Evolutionary conservation across 2,888 invertebrate genomes (phyloP), one percentile per base, ranked within the genome.

Genomic region (Agonum fuliginosum): DNA sequence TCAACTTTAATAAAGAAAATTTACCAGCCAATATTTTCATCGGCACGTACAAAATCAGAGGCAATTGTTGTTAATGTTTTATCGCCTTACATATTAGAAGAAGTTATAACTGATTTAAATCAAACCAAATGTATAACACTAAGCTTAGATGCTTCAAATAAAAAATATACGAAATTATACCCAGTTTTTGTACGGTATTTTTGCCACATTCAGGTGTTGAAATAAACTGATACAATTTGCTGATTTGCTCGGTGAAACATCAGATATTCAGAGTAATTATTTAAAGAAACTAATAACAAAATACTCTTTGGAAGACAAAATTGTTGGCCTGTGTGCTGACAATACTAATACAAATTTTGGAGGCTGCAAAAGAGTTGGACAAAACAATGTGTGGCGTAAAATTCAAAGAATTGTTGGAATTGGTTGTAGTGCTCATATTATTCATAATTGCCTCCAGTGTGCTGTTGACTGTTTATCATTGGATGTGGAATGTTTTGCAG

Each of bases 351-450:
- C 58, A 22, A 58, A 82, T 80, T 82, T 78, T 54, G 78, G 78
- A n/a, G 78, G 78, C 20, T 70, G 48, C 12, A 78, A 6, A n/a
- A 69, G 37, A 14, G 34, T 17, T 34, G 65, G 65, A 34, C 34
- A 14, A 14, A 65, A 65, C 34, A 65, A 65, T 65, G 65, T 65
- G 17, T n/a, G 34, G 17, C 14, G 34, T 34, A 41, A 41, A 41
- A 41, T 41, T 41, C 27, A 30, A 65, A 65, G 30, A 80, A 79
- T 81, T 73, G 51, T 81, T 43, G 79, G 81, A 78, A 81, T 82
- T 78, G 81, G 82, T 75, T 82, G 82, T 79, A 80, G 78, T 79
- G 81, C 81, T 34, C 82, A 82, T 58, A 81, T 81, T 80, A 46
- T 81, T 34, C 76, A 74, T 77, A 81, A 80, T 76, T 78, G 78